A percentile compares a stretch with the other conserved stretches of the same genome.
These are phyloP conservation scores for Loriculus beryllinus DNA, from an alignment of 2,797 vertebrate species.

Conservation along the genomic window DNA sequence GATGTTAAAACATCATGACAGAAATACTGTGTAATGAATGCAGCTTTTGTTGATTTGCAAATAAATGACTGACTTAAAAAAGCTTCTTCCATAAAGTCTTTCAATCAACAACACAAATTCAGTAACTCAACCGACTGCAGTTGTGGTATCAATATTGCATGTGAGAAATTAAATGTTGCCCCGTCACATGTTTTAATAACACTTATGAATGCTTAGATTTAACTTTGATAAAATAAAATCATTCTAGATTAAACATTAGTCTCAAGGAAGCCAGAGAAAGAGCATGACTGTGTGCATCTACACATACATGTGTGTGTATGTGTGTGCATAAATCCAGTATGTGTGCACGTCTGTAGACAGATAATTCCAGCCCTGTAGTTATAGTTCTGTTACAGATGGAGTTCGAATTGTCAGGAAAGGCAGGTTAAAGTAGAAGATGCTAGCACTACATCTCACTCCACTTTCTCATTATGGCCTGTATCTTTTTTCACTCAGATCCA, in stretches of 20 bases:
- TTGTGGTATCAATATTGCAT: background rate
- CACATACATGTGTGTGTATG: background rate
- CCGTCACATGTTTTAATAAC: rapidly evolving
- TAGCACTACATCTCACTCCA: background rate
- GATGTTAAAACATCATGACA: background rate
- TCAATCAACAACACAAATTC: background rate
- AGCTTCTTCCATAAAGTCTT: background rate
- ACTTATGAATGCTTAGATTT: background rate
- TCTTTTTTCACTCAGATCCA: background rate
- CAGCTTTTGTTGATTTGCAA: background rate
- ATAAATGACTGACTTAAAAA: background rate
- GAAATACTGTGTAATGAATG: background rate
- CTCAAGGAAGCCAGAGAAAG: background rate
- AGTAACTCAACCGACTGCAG: background rate
- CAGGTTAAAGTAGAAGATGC: background rate
- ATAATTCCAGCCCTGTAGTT: background rate
- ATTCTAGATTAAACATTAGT: background rate
- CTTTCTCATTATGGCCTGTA: background rate
- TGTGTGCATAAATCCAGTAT: background rate
- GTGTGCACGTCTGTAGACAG: rapidly evolving
- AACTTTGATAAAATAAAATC: background rate
- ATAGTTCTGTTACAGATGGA: background rate
- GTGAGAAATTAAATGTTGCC: background rate
- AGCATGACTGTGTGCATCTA: background rate
- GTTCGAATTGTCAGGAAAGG: background rate